Base-by-base conservation (phyloP, 2,113 vertebrate genomes). In the Colaptes auratus region DNA sequence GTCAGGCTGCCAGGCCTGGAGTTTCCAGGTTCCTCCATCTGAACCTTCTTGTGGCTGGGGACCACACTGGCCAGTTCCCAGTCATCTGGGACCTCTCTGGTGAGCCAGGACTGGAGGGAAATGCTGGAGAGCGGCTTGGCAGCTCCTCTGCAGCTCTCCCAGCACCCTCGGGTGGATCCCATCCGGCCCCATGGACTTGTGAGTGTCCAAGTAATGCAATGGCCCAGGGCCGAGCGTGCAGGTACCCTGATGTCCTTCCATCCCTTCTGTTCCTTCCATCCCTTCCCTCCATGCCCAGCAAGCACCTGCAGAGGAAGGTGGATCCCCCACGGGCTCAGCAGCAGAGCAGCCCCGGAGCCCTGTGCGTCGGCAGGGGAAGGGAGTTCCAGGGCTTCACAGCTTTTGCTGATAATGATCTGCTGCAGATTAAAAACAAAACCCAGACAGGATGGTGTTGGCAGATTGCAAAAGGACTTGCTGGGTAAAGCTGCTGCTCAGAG, bases 401-500 rank as follows among this genome's bases (percentile, higher is more conserved):
- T 96, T 96, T 95, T 91, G 30, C 80, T 94, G 88, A 91, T 95
- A 89, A 91, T 81, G 90, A 95, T 94, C 95, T 95, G 90, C 91
- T 90, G 33, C 91, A 94, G 93, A 93, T 88, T 95, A 79, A 94
- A 95, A 93, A 69, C 86, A 83, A 96, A 92, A 88, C 7, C 2
- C 96, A 90, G 95, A 84, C 95, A 83, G 94, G 64, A 60, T 86
- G 86, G 92, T 95, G 95, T 92, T 96, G 93, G 96, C 96, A 95
- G 95, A 90, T 92, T 95, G 96, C 92, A 94, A 93, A 90, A 93
- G 95, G 90, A 84, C 95, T 94, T 88, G 90, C 90, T 95, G 93
- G 92, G 74, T 95, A 90, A 95, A 96, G 93, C 95, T 96, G 93
- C 92, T 94, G 92, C 90, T 92, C 52, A 13, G 66, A 66, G 93